Evolutionary conservation across 2,113 vertebrate species (phyloP).

Genomic region (Coregonus clupeaformis): DNA sequence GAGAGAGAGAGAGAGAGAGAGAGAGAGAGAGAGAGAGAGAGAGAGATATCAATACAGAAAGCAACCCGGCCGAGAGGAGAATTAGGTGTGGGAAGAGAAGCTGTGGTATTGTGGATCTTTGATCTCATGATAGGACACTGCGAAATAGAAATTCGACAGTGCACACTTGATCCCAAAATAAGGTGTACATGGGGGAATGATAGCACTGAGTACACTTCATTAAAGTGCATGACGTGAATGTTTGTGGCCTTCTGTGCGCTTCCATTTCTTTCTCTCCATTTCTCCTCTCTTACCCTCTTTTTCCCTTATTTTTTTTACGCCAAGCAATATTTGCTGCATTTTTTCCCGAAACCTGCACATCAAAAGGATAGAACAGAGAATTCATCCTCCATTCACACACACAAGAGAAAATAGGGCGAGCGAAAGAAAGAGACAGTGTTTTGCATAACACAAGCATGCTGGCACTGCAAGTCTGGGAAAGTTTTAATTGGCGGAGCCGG

Average conservation of each 20-base stretch:
- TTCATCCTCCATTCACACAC: background rate
- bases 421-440: background rate
- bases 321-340: background rate
- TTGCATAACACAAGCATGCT: conserved; percentile 34
- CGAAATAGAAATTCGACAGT: background rate
- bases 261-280: background rate
- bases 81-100: background rate
- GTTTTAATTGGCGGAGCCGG: conserved; percentile 58
- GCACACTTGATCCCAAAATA: background rate
- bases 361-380: background rate
- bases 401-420: background rate
- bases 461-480: conserved; percentile 27
- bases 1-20: background rate
- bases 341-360: background rate
- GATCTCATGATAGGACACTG: background rate
- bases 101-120: background rate
- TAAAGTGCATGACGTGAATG: background rate
- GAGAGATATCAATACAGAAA: conserved; percentile 14
- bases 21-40: background rate
- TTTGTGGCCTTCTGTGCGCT: background rate
- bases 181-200: background rate
- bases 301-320: background rate
- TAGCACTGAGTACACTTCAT: background rate
- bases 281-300: background rate
- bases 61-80: conserved; percentile 24